Conservation (phyloP, 2,113 vertebrate species). For the Empidonax traillii region DNA sequence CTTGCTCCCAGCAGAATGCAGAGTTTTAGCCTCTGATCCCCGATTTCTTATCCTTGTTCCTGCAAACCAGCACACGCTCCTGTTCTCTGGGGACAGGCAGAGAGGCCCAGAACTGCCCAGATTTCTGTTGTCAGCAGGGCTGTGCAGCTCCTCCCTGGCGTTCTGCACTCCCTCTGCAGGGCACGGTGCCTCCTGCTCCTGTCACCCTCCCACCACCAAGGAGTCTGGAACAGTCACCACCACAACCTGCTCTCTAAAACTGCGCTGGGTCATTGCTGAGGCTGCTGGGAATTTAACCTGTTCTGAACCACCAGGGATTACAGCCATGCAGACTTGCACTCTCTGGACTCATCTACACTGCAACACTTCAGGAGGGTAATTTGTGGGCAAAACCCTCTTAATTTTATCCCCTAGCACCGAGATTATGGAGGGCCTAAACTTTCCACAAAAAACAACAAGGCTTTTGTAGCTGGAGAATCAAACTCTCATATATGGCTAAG, state of each 20-base stretch:
- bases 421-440: background rate
- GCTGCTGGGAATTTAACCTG: background rate
- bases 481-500: constrained; percentile 9
- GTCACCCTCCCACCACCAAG: background rate
- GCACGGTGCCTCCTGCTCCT: background rate
- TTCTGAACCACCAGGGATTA: background rate
- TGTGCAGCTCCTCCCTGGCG: background rate
- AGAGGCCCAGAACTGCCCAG: background rate
- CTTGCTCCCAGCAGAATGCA: constrained; percentile 29
- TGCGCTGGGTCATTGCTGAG: background rate
- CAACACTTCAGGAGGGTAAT: background rate
- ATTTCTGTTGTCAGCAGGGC: background rate
- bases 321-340: background rate
- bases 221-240: background rate
- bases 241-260: background rate
- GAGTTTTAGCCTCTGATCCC: background rate
- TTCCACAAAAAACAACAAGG: background rate
- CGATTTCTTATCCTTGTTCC: background rate
- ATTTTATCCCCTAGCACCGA: background rate
- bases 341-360: background rate
- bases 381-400: background rate
- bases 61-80: background rate
- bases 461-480: background rate
- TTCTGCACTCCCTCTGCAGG: background rate
- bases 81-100: background rate